Base-by-base conservation (phyloP, 1,140 invertebrate species). In the Choristoneura fumiferana region DNA sequence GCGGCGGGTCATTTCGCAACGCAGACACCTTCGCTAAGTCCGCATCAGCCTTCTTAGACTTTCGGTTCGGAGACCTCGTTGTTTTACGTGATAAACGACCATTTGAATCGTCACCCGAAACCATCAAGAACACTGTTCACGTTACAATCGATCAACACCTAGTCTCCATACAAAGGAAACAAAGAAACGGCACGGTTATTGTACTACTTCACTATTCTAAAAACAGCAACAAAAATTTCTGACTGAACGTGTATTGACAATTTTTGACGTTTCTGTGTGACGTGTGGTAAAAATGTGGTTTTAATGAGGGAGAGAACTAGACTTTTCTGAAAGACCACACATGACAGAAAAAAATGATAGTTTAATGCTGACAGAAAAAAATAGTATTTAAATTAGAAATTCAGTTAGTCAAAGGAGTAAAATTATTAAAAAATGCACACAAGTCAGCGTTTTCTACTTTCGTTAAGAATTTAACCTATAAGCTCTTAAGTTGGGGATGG, bases 71-170 rank as follows among this genome's bases (percentile, higher is more conserved):
- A 58, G 87, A 90, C 74, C 87, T 89, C 62, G 84, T 81, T 78
- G 78, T 88, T 86, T 90, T 90, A 58, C 88, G 83, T 73, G 85
- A 85, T 78, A 87, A 80, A 78, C 88, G 84, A 76, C 87, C 86
- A 88, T 90, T 89, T 81, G 86, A 87, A 84, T 90, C 88, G 79
- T 90, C 88, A 81, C 86, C 88, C 76, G 86, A 88, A 86, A 90
- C 88, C 88, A 90, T 90, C 74, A 89, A 89, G 82, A 84, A 83
- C 82, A 85, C 71, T 76, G 63, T 17, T 36, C 14, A 73, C 76
- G 70, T 78, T 62, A 67, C 63, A 54, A 73, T 68, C 70, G 76
- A 66, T 76, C 76, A 81, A 81, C 71, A 83, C 82, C 62, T 78
- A 84, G 82, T 60, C 73, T 73, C 78, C 81, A 86, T 86, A 83